Conservation (phyloP, 1,140 invertebrate genomes). For the Chironomus tepperi region DNA sequence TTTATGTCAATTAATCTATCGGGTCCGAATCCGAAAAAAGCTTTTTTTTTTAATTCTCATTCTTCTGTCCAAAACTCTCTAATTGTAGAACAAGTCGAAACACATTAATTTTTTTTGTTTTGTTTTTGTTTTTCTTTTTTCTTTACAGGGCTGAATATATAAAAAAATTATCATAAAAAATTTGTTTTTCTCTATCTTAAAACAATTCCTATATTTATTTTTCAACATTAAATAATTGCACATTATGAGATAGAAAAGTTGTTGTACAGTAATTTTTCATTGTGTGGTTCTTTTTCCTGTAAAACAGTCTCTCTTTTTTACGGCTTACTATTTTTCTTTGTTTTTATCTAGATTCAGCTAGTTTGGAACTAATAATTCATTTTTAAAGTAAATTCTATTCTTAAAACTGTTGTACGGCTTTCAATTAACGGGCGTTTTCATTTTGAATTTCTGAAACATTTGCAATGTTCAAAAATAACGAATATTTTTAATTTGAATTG, state of each 20-base stretch:
- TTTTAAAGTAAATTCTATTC: too few relatives aligned
- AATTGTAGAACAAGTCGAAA: conserved; percentile 21
- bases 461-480: too few relatives aligned
- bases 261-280: not conserved
- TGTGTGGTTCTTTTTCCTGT: not conserved
- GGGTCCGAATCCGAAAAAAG: not conserved
- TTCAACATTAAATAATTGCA: not conserved
- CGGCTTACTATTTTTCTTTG: too few relatives aligned
- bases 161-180: not conserved
- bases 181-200: conserved; percentile 5
- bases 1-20: too few relatives aligned
- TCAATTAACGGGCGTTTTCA: too few relatives aligned
- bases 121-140: conserved; percentile 24
- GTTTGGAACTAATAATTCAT: too few relatives aligned
- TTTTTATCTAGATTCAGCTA: too few relatives aligned
- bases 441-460: too few relatives aligned
- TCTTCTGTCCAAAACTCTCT: not conserved
- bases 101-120: conserved; percentile 23
- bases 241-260: conserved; percentile 16
- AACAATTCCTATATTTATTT: not conserved
- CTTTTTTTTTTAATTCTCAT: not conserved
- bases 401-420: too few relatives aligned
- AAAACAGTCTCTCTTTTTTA: not conserved
- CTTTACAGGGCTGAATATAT: conserved; percentile 10
- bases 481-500: too few relatives aligned